Percentiles rank a stretch among this genome's conserved stretches.
These are phyloP conservation scores for Phrynocephalus guinanensis DNA, from an alignment of 2,797 vertebrate genomes.

Conservation along the genomic window DNA sequence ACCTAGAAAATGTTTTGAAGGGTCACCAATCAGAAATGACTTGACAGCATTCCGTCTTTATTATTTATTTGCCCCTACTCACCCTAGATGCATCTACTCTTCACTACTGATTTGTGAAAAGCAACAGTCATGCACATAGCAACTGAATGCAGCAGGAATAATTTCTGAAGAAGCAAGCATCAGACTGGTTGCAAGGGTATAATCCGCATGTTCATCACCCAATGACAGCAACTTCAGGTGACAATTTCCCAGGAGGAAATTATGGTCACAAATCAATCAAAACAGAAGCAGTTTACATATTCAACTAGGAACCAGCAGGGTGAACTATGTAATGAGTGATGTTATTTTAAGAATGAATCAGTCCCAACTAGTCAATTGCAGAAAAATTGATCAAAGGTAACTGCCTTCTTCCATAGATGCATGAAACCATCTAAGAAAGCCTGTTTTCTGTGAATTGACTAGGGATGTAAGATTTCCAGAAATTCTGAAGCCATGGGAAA, in stretches of 20 bases:
- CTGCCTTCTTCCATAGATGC: neutral
- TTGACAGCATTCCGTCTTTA: no score
- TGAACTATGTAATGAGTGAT: neutral
- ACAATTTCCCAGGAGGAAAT: neutral
- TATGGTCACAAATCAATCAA: neutral
- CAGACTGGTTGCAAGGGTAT: neutral
- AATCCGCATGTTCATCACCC: neutral
- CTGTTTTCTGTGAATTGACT: no score
- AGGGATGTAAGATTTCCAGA: no score
- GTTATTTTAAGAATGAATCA: neutral
- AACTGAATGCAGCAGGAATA: neutral
- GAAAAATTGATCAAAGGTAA: neutral
- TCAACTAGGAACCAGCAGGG: neutral
- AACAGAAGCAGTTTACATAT: neutral
- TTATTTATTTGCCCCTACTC: neutral
- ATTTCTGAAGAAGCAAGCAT: neutral
- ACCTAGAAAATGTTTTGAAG: no score
- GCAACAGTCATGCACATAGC: neutral
- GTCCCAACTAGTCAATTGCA: neutral
- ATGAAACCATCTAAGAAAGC: neutral
- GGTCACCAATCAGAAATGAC: no score
- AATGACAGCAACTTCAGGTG: neutral
- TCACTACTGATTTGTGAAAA: neutral
- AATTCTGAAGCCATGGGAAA: no score
- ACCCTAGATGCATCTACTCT: neutral